phyloP scores from a whole-genome alignment of 2,113 vertebrate genomes.

The Aplodontia rufa region DNA sequence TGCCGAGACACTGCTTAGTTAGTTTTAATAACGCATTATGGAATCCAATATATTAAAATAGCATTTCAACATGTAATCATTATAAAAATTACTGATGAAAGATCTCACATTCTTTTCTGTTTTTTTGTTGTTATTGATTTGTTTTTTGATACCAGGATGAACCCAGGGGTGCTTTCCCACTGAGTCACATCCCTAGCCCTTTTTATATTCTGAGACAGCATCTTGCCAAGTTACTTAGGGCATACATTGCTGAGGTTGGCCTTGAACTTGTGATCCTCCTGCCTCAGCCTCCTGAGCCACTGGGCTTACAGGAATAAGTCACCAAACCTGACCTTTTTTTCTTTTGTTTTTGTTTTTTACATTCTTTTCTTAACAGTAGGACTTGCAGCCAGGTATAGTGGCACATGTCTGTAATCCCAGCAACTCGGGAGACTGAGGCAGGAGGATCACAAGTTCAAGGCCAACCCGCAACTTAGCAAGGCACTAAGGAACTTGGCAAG shows the following conservation, averaged over 20 bases:
- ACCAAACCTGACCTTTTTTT: neutral
- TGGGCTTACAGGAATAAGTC: neutral
- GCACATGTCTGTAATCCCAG: no score
- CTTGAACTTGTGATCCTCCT: neutral
- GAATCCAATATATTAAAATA: neutral
- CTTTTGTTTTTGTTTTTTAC: neutral
- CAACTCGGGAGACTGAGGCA: no score
- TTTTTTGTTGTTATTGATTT: no score
- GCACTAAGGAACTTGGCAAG: no score
- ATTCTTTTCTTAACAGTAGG: neutral
- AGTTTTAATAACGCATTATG: neutral
- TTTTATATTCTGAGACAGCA: neutral
- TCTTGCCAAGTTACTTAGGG: no score
- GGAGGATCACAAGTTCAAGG: no score
- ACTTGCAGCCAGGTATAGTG: no score
- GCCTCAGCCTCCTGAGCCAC: neutral
- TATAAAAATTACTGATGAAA: neutral
- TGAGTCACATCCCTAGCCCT: neutral
- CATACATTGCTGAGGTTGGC: neutral
- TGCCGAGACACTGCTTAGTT: no score
- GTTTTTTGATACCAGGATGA: no score
- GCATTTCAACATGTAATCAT: neutral
- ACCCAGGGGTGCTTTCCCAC: neutral
- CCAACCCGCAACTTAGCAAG: no score
- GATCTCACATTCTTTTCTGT: no score